These are phyloP conservation scores for Botia almorhae DNA, from an alignment of 2,797 vertebrate genomes.

Conservation along the genomic window DNA sequence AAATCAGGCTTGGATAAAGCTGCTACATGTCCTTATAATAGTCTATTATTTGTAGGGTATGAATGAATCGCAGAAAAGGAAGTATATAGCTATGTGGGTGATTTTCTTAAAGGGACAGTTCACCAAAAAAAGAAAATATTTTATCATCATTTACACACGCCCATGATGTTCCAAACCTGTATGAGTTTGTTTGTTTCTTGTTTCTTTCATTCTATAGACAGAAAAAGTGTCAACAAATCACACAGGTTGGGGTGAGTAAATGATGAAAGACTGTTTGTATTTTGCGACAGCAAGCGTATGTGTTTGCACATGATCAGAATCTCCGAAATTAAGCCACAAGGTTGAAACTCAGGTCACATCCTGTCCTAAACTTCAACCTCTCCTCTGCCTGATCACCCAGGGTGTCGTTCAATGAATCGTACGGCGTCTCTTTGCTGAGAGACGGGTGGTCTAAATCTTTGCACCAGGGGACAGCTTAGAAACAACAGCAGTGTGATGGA, in stretches of 20 bases:
- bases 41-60: conserved; percentile 3
- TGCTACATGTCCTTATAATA: background rate
- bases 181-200: too few relatives aligned
- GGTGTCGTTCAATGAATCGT: too few relatives aligned
- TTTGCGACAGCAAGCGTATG: background rate
- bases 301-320: conserved; percentile 8
- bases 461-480: background rate
- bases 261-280: background rate
- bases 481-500: background rate
- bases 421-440: background rate
- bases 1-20: conserved; percentile 11
- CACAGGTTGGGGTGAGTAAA: background rate
- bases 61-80: background rate
- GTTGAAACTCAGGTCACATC: background rate
- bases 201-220: too few relatives aligned
- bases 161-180: too few relatives aligned
- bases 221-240: too few relatives aligned
- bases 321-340: too few relatives aligned
- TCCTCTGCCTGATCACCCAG: background rate
- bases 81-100: background rate
- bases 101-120: background rate
- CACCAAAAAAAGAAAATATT: background rate
- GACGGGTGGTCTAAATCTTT: background rate
- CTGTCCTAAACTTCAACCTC: conserved; percentile 3
- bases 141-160: too few relatives aligned